Evolutionary conservation across 2,888 invertebrate genomes (phyloP), one percentile per base, ranked within the genome.

Genomic region (Pecten maximus): DNA sequence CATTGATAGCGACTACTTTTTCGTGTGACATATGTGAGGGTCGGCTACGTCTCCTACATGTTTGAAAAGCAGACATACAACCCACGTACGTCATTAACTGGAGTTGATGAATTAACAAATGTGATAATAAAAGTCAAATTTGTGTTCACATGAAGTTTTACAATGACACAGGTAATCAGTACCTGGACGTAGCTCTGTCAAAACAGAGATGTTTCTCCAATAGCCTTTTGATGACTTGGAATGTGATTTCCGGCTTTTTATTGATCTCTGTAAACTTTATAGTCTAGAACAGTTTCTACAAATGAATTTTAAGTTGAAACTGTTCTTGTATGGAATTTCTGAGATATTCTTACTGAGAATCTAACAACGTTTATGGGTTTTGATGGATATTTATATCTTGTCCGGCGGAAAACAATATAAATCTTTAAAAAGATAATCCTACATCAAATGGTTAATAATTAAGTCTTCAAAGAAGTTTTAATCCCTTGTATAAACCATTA

Each of bases 151-250:
- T 60, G 60, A 60, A 60, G 23, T n/a, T 3, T n/a, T n/a, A 23
- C n/a, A n/a, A 23, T 28, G 16, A 35, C 23, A 35, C 12, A 35
- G 35, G 35, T 74, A 74, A 4, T 74, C 28, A 6, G 35, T 28
- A 28, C 28, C 35, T 10, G 16, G 44, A 44, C 44, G n/a, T 54
- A n/a, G 54, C 19, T 23, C 74, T 74, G 74, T 35, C 74, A 74
- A 54, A 54, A 74, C 74, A 35, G 35, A 74, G 35, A 74, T 74
- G 35, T 74, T 74, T 74, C 74, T 23, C 74, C 74, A 74, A 74
- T 74, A 74, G 28, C 74, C 35, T 74, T 74, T 74, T 74, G 16
- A 74, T 74, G 74, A 28, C 74, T 74, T 74, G 35, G 74, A 74
- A 74, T 74, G 74, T 74, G 74, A 74, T 74, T 12, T 74, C 74